phyloP scores from a whole-genome alignment of 2,888 invertebrate species.

The Heteromurus nitidus region DNA sequence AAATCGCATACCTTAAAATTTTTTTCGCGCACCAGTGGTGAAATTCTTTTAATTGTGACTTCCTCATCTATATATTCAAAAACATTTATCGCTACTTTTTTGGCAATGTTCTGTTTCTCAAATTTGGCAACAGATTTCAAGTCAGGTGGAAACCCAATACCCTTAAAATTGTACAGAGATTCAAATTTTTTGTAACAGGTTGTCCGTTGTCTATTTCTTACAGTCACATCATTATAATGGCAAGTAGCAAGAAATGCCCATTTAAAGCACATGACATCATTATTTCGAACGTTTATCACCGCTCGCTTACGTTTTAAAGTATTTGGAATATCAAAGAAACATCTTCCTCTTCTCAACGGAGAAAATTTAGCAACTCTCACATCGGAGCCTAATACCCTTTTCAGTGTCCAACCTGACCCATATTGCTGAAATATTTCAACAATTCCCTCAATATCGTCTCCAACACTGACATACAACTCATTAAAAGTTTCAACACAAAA shows the following conservation, averaged over 20 bases:
- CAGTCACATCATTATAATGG: slow-evolving; percentile 29
- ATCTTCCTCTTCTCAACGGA: slow-evolving; percentile 4
- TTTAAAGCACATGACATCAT: slow-evolving; percentile 29
- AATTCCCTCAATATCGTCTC: not conserved
- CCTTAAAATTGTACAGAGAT: slow-evolving; percentile 16
- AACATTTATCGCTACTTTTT: slow-evolving; percentile 37
- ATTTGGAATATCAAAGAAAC: not conserved
- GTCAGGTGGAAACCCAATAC: slow-evolving; percentile 21
- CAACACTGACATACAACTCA: not conserved
- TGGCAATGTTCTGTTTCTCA: slow-evolving; percentile 8
- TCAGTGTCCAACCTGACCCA: slow-evolving; percentile 31
- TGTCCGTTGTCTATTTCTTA: not conserved
- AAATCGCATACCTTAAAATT: no score
- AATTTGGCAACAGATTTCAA: slow-evolving; percentile 11
- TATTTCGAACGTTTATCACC: slow-evolving; percentile 28
- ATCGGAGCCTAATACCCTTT: slow-evolving; percentile 20
- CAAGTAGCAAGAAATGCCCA: slow-evolving; percentile 33
- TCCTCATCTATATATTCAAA: slow-evolving; percentile 19
- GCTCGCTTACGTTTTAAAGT: not conserved
- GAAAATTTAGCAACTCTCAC: slow-evolving; percentile 7
- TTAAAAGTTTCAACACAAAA: slow-evolving; percentile 7
- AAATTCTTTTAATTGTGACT: slow-evolving; percentile 16
- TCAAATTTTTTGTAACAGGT: slow-evolving; percentile 12
- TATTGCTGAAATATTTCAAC: slow-evolving; percentile 32
- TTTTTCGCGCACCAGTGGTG: not conserved